A percentile compares a stretch with the other conserved stretches of the same genome.
Evolutionary conservation across 2,113 vertebrate species (phyloP).

Genomic region (Varanus salvator): DNA sequence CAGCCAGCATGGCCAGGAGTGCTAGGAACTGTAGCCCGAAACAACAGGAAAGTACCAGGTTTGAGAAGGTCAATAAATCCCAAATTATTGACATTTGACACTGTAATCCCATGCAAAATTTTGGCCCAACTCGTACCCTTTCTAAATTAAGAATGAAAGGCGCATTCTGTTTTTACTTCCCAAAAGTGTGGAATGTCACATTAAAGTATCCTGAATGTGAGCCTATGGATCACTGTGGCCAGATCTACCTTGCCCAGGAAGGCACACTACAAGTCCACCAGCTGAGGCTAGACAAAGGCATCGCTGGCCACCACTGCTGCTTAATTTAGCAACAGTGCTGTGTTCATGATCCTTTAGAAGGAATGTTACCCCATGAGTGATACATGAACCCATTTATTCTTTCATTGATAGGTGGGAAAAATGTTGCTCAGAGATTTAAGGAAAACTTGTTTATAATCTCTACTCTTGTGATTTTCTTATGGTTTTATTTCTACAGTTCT

Average conservation of each 20-base stretch:
- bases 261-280: too few relatives aligned
- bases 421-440: neutral
- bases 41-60: too few relatives aligned
- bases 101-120: neutral
- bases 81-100: neutral
- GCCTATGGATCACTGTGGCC: too few relatives aligned
- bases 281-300: too few relatives aligned
- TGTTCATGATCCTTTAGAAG: too few relatives aligned
- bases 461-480: neutral
- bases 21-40: too few relatives aligned
- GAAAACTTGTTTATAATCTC: neutral
- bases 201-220: neutral
- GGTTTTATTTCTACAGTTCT: neutral
- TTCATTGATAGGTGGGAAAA: neutral
- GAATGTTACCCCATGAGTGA: too few relatives aligned
- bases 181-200: neutral
- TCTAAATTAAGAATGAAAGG: neutral
- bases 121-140: too few relatives aligned
- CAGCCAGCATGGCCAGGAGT: too few relatives aligned
- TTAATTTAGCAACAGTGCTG: too few relatives aligned
- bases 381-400: neutral
- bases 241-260: too few relatives aligned
- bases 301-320: too few relatives aligned
- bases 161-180: neutral
- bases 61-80: neutral